Conservation (phyloP, 2,113 vertebrate genomes). For the Phrynosoma blainvillii region DNA sequence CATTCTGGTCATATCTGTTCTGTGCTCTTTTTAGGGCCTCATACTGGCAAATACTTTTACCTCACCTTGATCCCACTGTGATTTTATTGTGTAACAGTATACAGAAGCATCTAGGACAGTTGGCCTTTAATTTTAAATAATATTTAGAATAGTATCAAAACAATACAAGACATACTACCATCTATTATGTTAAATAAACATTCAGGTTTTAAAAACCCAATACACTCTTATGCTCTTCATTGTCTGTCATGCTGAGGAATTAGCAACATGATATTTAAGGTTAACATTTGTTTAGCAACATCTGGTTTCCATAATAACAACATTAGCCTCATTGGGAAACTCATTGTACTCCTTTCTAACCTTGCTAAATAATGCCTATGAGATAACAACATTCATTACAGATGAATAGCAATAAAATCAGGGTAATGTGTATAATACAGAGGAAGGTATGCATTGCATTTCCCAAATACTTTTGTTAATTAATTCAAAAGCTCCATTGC, state of each 20-base stretch:
- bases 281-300: neutral
- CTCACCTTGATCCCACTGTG: neutral
- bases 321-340: conserved; percentile 16
- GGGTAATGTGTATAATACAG: neutral
- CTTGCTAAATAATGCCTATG: conserved; percentile 1
- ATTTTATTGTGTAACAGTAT: neutral
- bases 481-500: conserved; percentile 4
- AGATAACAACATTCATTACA: conserved; percentile 1
- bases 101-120: neutral
- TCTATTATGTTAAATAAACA: neutral
- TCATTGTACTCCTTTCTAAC: neutral
- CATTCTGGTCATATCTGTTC: no score
- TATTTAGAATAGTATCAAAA: neutral
- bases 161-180: neutral
- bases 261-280: conserved; percentile 5
- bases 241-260: rapidly evolving
- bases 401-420: neutral
- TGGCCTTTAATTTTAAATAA: neutral
- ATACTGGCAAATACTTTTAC: neutral
- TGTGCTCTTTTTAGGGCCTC: neutral
- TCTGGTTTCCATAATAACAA: conserved; percentile 5
- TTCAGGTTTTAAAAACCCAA: neutral
- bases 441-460: neutral
- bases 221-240: neutral
- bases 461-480: neutral